phyloP scores from a whole-genome alignment of 2,113 vertebrate species.

The Pseudonaja textilis region DNA sequence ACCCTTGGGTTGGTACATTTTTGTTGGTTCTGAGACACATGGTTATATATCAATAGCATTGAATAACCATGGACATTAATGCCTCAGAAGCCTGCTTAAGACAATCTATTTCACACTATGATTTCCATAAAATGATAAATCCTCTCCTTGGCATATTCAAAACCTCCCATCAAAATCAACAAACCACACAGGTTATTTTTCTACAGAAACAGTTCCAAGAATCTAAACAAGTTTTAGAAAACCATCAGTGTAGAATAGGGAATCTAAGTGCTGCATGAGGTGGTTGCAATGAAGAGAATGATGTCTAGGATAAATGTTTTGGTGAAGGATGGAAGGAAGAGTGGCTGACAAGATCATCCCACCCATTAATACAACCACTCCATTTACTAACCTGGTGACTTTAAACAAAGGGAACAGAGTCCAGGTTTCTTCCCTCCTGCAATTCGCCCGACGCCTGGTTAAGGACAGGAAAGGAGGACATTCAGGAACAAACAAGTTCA shows the following conservation, averaged over 20 bases:
- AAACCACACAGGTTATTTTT: neutral
- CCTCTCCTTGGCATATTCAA: neutral
- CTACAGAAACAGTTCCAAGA: neutral
- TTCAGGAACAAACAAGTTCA: conserved; percentile 61
- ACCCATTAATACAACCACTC: conserved; percentile 48
- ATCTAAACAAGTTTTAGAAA: neutral
- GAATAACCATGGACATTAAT: neutral
- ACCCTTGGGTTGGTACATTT: neutral
- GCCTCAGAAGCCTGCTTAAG: neutral
- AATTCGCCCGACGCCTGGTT: conserved; percentile 77
- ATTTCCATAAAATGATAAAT: neutral
- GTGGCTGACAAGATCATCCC: conserved; percentile 38
- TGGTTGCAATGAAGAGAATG: neutral
- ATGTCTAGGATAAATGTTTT: neutral
- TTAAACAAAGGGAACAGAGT: conserved; percentile 83
- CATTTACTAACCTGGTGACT: conserved; percentile 79
- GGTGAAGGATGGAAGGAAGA: conserved; percentile 22
- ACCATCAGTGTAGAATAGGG: neutral
- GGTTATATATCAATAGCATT: neutral
- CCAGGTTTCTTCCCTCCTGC: conserved; percentile 79
- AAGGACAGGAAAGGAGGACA: conserved; percentile 81
- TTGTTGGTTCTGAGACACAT: neutral
- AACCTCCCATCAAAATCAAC: accelerated
- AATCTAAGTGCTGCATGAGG: neutral
- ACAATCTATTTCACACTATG: neutral